phyloP scores from a whole-genome alignment of 1,140 invertebrate genomes.

The Acyrthosiphon pisum region DNA sequence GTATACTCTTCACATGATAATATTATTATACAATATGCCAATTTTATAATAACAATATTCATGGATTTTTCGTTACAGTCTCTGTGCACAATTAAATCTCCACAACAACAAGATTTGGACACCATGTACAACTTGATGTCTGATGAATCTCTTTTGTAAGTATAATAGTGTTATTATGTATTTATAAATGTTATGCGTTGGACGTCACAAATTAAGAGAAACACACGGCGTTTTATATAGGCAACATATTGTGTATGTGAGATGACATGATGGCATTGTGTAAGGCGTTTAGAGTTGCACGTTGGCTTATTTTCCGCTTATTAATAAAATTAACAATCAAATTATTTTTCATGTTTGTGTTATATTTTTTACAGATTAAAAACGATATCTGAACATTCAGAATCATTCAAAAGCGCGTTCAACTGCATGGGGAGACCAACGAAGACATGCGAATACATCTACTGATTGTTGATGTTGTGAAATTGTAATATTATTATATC shows the following conservation, averaged over 20 bases:
- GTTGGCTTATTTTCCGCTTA: not conserved
- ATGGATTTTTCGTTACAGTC: conserved; percentile 60
- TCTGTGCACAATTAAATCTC: conserved; percentile 61
- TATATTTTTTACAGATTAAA: conserved; percentile 6
- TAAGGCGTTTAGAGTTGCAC: not conserved
- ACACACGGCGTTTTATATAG: not conserved
- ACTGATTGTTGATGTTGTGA: not conserved
- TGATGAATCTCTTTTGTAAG: conserved; percentile 53
- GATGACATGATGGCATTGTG: too few species aligned
- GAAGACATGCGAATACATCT: conserved; percentile 29
- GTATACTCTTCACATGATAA: not conserved
- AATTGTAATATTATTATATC: not conserved
- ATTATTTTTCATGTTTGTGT: not conserved
- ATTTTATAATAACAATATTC: conserved; percentile 27
- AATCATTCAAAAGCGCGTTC: conserved; percentile 24
- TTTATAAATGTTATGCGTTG: not conserved
- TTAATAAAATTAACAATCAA: not conserved
- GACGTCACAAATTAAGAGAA: not conserved
- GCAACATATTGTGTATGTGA: not conserved
- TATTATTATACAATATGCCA: not conserved
- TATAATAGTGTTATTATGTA: not conserved
- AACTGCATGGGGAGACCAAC: not conserved
- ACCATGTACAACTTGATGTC: conserved; percentile 47
- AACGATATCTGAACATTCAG: conserved; percentile 25
- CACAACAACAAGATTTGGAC: conserved; percentile 60